These are phyloP conservation scores for Pedionomus torquatus DNA, from an alignment of 2,113 vertebrate genomes.

Conservation along the genomic window DNA sequence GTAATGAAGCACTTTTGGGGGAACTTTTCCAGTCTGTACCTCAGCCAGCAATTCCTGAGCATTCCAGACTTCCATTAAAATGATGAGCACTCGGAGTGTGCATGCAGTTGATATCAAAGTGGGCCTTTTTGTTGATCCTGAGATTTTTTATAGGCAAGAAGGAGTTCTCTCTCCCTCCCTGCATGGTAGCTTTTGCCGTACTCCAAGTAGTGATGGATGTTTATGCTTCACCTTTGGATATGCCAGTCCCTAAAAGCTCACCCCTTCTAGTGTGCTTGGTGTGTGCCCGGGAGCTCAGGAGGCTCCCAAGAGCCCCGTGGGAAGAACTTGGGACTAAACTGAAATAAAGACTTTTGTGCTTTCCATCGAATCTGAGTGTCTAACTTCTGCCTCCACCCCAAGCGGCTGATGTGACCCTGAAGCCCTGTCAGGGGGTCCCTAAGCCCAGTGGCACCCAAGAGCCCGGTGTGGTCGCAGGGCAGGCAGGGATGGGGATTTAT, in stretches of 20 bases:
- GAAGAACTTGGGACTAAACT: neutral
- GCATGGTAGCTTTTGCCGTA: neutral
- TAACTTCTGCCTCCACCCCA: neutral
- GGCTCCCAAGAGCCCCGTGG: neutral
- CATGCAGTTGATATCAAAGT: neutral
- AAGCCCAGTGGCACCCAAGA: neutral
- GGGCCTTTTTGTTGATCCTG: neutral
- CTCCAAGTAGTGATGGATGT: neutral
- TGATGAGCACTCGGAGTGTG: neutral
- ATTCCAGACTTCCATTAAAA: constrained; percentile 22
- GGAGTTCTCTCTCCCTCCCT: neutral
- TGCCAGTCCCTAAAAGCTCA: neutral
- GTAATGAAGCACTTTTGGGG: constrained; percentile 1
- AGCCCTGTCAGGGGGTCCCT: neutral
- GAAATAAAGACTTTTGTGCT: neutral
- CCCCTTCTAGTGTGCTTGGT: neutral
- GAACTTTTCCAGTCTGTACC: neutral
- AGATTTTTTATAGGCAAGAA: neutral
- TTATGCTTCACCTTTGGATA: neutral
- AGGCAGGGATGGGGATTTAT: neutral
- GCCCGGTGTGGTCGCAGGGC: neutral
- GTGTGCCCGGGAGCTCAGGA: neutral
- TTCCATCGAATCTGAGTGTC: neutral
- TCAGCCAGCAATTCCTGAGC: neutral
- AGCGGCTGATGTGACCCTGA: neutral